Percentiles rank a stretch among this genome's conserved stretches.
phyloP scores from a whole-genome alignment of 2,797 vertebrate species.

The Tinamus major region DNA sequence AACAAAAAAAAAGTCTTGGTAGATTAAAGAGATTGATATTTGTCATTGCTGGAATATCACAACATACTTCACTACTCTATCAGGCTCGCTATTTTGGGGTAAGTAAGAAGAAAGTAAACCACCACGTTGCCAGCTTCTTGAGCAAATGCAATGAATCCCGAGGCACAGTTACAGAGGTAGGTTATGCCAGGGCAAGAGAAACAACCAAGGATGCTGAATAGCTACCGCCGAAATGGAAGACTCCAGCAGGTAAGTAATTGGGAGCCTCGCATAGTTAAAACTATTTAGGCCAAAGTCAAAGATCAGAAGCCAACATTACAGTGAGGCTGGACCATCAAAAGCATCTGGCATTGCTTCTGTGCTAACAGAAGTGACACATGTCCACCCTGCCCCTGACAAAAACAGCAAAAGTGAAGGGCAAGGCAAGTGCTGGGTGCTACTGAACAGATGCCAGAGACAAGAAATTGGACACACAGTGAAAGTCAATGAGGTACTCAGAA shows the following conservation, averaged over 20 bases:
- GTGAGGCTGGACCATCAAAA: conserved; percentile 15
- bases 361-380: neutral
- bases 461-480: rapidly evolving
- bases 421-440: neutral
- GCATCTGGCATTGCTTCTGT: neutral
- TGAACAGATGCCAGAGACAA: conserved; percentile 17
- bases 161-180: conserved; percentile 29
- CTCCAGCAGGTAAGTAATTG: conserved; percentile 36
- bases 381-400: rapidly evolving
- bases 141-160: conserved; percentile 48
- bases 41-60: neutral
- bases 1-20: neutral
- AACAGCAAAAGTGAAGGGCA: neutral
- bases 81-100: neutral
- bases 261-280: neutral
- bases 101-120: conserved; percentile 31
- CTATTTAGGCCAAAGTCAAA: conserved; percentile 5
- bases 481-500: neutral
- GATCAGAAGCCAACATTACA: neutral
- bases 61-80: conserved; percentile 47
- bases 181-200: conserved; percentile 52
- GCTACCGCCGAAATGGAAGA: conserved; percentile 40
- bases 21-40: conserved; percentile 26
- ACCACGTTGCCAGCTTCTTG: conserved; percentile 34
- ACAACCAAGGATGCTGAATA: conserved; percentile 30